phyloP scores from a whole-genome alignment of 2,113 vertebrate species.

The Psilopogon haemacephalus region DNA sequence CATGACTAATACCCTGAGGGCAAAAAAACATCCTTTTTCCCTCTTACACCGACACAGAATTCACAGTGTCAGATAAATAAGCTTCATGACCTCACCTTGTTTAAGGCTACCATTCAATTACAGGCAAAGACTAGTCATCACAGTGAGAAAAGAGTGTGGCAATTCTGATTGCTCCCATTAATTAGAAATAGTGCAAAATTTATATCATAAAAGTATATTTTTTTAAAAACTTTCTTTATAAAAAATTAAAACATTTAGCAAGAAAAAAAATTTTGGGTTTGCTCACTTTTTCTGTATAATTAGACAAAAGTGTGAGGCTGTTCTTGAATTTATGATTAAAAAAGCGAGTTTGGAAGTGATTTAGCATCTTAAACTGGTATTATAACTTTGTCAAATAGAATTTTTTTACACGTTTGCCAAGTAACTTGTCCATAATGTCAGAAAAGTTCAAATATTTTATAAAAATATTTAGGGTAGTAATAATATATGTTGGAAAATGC shows the following conservation, averaged over 20 bases:
- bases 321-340: conserved; percentile 57
- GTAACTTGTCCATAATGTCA: conserved; percentile 46
- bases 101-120: conserved; percentile 74
- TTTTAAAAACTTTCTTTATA: not conserved
- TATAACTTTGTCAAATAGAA: conserved; percentile 62
- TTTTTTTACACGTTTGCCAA: conserved; percentile 62
- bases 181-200: conserved; percentile 52
- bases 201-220: not conserved
- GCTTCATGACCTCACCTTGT: conserved; percentile 78
- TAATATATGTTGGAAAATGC: conserved; percentile 32
- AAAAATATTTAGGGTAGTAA: conserved; percentile 55
- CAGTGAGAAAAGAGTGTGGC: conserved; percentile 17
- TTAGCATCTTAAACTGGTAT: conserved; percentile 60
- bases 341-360: conserved; percentile 54
- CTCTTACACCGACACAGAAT: conserved; percentile 76
- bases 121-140: conserved; percentile 54
- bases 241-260: conserved; percentile 14
- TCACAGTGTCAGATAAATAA: conserved; percentile 78
- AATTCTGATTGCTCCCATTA: conserved; percentile 57
- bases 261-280: conserved; percentile 43
- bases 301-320: conserved; percentile 57
- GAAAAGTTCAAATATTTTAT: conserved; percentile 56
- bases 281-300: conserved; percentile 33
- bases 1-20: conserved; percentile 87
- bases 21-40: conserved; percentile 77